phyloP scores from a whole-genome alignment of 2,888 invertebrate genomes.

The Pollenia angustigena region DNA sequence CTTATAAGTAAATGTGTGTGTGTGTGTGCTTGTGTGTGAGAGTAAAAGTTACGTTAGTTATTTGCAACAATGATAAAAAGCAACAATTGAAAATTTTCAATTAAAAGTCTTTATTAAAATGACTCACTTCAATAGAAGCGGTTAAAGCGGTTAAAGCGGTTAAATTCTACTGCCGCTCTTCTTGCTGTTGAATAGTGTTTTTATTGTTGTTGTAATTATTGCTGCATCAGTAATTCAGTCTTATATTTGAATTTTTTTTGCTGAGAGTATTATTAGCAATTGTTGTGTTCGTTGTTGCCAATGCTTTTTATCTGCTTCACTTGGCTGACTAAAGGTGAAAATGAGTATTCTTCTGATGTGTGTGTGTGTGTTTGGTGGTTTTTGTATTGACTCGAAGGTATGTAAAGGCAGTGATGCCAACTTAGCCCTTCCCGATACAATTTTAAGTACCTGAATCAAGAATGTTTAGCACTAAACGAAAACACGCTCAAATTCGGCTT shows the following conservation, averaged over 20 bases:
- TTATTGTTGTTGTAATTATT: constrained; percentile 34
- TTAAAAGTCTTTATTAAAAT: constrained; percentile 78
- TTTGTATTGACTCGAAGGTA: background rate
- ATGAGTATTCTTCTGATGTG: constrained; percentile 26
- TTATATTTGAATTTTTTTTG: constrained; percentile 34
- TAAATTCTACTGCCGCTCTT: constrained; percentile 40
- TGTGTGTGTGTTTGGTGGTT: background rate
- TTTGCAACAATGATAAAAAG: constrained; percentile 64
- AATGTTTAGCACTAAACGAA: no score
- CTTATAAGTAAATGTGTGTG: background rate
- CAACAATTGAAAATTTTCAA: constrained; percentile 75
- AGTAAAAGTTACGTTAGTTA: constrained; percentile 31
- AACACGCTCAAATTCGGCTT: no score
- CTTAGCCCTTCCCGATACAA: no score
- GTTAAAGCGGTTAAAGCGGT: constrained; percentile 63
- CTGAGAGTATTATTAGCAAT: constrained; percentile 5
- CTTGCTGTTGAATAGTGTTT: background rate
- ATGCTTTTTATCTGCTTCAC: constrained; percentile 52
- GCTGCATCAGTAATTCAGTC: constrained; percentile 52
- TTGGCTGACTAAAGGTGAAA: constrained; percentile 44
- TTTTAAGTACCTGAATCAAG: no score
- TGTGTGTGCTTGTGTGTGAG: background rate
- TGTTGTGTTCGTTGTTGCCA: constrained; percentile 1
- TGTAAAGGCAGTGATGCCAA: background rate
- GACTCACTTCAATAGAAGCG: constrained; percentile 72